A percentile compares a stretch with the other conserved stretches of the same genome.
Evolutionary conservation across 2,797 vertebrate species (phyloP).

Genomic region (Crenichthys baileyi): DNA sequence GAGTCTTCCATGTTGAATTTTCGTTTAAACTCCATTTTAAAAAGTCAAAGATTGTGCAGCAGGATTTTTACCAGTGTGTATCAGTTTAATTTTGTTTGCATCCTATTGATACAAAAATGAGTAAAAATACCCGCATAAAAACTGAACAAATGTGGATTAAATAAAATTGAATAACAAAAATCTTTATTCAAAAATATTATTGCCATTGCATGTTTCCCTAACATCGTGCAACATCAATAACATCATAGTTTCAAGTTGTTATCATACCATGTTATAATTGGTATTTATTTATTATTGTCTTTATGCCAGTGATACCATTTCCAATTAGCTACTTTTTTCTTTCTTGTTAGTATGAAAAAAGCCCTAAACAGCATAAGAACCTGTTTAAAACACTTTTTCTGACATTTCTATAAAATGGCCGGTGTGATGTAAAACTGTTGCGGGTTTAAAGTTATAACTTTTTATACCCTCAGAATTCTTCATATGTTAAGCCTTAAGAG

Average conservation of each 20-base stretch:
- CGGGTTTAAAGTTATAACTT: background rate
- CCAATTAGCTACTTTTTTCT: background rate
- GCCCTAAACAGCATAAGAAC: background rate
- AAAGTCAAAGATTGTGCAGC: background rate
- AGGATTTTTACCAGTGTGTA: background rate
- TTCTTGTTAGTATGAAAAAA: background rate
- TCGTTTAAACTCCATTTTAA: background rate
- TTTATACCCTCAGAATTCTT: constrained; percentile 16
- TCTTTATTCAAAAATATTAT: too few relatives aligned
- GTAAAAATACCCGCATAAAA: too few relatives aligned
- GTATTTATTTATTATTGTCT: background rate
- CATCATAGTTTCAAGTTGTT: background rate
- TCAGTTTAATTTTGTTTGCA: background rate
- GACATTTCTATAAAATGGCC: background rate
- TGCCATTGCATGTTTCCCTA: too few relatives aligned
- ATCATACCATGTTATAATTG: background rate
- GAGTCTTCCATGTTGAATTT: too few relatives aligned
- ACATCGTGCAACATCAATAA: too few relatives aligned
- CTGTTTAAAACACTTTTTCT: background rate
- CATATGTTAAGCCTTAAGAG: constrained; percentile 13
- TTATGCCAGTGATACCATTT: background rate
- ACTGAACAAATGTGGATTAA: background rate
- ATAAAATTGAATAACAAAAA: too few relatives aligned
- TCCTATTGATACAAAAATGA: too few relatives aligned
- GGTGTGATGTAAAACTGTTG: background rate